Conservation (phyloP, 2,797 vertebrate genomes). For the Rhabdomys pumilio region DNA sequence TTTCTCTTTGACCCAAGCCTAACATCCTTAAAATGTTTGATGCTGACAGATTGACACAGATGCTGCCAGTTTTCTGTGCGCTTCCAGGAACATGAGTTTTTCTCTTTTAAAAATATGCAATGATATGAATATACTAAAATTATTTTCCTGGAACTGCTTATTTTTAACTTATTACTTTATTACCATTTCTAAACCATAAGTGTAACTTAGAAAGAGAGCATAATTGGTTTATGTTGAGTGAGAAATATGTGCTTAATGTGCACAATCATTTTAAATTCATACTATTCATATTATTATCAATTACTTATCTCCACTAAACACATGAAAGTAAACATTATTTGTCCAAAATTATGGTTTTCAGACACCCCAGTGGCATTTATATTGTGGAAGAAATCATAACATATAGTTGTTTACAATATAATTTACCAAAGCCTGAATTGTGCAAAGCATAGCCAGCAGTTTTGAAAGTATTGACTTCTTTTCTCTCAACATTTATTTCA, state of each 20-base stretch:
- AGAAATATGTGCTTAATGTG: not conserved
- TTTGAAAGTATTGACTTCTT: not conserved
- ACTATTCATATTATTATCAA: constrained; percentile 39
- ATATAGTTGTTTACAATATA: not conserved
- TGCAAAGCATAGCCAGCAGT: not conserved
- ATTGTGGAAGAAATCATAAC: not conserved
- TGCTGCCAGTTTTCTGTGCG: not conserved
- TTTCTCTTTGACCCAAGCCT: not conserved
- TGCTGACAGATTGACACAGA: constrained; percentile 7
- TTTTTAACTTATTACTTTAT: not conserved
- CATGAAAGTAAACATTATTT: not conserved
- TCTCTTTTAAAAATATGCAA: not conserved
- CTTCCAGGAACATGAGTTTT: constrained; percentile 6
- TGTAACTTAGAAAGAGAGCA: constrained; percentile 27
- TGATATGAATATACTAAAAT: constrained; percentile 16
- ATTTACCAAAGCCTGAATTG: not conserved
- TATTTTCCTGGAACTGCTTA: not conserved
- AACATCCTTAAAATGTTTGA: not conserved
- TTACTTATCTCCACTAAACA: not conserved
- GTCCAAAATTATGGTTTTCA: not conserved
- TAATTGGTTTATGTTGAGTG: not conserved
- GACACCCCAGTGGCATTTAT: not conserved
- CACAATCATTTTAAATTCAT: not conserved
- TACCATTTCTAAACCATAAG: not conserved
- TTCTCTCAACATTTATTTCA: not conserved